A percentile compares a stretch with the other conserved stretches of the same genome.
Conservation (phyloP, 2,888 invertebrate species). For the Globia sparganii region DNA sequence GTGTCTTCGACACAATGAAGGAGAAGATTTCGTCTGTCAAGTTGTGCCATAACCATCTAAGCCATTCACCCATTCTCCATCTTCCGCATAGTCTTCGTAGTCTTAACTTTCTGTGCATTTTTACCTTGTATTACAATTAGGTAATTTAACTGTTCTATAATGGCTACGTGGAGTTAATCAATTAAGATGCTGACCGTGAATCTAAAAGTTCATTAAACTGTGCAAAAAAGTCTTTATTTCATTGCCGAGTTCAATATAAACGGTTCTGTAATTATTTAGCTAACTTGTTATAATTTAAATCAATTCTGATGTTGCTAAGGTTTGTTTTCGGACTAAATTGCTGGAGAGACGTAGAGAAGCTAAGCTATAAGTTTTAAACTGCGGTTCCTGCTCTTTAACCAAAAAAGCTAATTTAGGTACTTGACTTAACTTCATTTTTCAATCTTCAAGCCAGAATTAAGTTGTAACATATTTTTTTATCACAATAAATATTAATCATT, state of each 20-base stretch:
- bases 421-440: neutral
- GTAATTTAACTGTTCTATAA: neutral
- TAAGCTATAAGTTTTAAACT: neutral
- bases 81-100: neutral
- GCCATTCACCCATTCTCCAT: neutral
- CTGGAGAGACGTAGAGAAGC: no score
- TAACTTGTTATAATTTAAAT: neutral
- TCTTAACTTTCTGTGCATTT: neutral
- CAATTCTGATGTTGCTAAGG: neutral
- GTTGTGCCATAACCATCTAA: neutral
- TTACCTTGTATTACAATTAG: neutral
- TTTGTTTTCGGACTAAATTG: neutral
- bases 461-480: neutral
- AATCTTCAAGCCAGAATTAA: neutral
- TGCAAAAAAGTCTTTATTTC: conserved; percentile 9
- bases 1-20: neutral
- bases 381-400: neutral
- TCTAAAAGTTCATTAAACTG: conserved; percentile 40
- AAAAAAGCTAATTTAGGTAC: neutral
- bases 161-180: neutral
- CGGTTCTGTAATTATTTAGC: conserved; percentile 2
- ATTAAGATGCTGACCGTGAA: neutral
- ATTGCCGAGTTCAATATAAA: conserved; percentile 33
- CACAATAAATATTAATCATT: neutral
- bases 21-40: neutral